phyloP scores from a whole-genome alignment of 2,888 invertebrate genomes.

The Apocheima hispidaria region DNA sequence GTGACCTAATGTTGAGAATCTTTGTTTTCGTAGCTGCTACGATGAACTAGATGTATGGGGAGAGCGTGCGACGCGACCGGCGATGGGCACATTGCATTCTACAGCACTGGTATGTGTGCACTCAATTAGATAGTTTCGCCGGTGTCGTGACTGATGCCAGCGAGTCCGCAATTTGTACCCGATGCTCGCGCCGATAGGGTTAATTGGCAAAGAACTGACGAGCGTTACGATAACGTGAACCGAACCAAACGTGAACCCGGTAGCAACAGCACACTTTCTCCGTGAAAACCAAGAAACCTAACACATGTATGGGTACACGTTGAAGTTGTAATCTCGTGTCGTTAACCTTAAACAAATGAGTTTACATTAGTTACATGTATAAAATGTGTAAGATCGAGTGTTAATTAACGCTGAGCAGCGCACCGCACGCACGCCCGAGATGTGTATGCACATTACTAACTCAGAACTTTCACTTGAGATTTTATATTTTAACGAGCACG shows the following conservation, averaged over 20 bases:
- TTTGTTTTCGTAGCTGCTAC: not conserved
- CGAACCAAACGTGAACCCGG: constrained; percentile 45
- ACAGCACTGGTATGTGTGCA: constrained; percentile 72
- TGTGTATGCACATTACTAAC: constrained; percentile 35
- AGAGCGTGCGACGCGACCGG: constrained; percentile 19
- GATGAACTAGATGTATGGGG: not conserved
- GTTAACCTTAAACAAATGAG: constrained; percentile 62
- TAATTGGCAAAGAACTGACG: constrained; percentile 57
- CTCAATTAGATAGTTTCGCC: constrained; percentile 72
- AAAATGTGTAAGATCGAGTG: constrained; percentile 50
- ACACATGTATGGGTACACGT: constrained; percentile 35
- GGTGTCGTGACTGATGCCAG: constrained; percentile 53
- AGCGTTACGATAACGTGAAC: constrained; percentile 48
- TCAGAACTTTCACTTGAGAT: constrained; percentile 40
- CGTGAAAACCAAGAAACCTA: constrained; percentile 23
- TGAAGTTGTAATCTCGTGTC: constrained; percentile 57
- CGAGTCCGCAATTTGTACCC: constrained; percentile 59
- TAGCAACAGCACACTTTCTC: constrained; percentile 57
- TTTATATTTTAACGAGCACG: constrained; percentile 31
- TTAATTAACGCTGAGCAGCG: constrained; percentile 55
- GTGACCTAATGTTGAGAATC: not conserved
- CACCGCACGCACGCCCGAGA: constrained; percentile 41
- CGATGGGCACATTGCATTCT: constrained; percentile 54
- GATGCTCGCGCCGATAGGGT: constrained; percentile 56
- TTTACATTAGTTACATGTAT: constrained; percentile 54